Evolutionary conservation across 2,888 invertebrate species (phyloP).

Genomic region (Apantesis nais): DNA sequence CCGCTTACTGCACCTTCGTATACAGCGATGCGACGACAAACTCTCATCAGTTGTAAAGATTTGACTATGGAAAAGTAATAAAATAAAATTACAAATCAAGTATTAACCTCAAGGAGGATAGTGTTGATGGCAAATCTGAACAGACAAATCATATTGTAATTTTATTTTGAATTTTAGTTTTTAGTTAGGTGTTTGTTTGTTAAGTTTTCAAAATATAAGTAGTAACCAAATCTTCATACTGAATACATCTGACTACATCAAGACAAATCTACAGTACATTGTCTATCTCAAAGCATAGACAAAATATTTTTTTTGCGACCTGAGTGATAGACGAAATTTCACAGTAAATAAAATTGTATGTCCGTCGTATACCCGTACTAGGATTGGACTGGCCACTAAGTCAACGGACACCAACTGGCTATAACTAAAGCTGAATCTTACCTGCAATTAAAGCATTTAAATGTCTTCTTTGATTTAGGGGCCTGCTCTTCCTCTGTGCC

Average conservation of each 20-base stretch:
- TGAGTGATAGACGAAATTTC: background rate
- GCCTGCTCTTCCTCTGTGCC: constrained; percentile 30
- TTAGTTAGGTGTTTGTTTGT: background rate
- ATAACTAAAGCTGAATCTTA: constrained; percentile 30
- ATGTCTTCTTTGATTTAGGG: constrained; percentile 45
- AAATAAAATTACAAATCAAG: background rate
- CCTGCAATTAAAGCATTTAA: constrained; percentile 69
- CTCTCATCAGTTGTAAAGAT: constrained; percentile 57
- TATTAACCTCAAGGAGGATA: background rate
- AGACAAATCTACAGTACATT: background rate
- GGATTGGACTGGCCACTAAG: too few species aligned
- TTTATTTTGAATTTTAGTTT: background rate
- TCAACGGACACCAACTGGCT: too few species aligned
- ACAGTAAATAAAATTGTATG: too few species aligned
- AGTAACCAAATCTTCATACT: too few species aligned
- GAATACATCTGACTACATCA: too few species aligned
- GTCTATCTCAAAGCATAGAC: background rate
- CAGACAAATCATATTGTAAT: too few species aligned
- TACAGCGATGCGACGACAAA: constrained; percentile 64
- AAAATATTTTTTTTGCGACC: background rate
- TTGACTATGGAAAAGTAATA: constrained; percentile 53
- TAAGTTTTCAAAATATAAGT: too few species aligned
- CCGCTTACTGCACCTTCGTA: constrained; percentile 59
- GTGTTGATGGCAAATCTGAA: background rate
- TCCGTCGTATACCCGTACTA: too few species aligned